A percentile compares a stretch with the other conserved stretches of the same genome.
Conservation (phyloP, 2,113 vertebrate species). For the Oncorhynchus mykiss region DNA sequence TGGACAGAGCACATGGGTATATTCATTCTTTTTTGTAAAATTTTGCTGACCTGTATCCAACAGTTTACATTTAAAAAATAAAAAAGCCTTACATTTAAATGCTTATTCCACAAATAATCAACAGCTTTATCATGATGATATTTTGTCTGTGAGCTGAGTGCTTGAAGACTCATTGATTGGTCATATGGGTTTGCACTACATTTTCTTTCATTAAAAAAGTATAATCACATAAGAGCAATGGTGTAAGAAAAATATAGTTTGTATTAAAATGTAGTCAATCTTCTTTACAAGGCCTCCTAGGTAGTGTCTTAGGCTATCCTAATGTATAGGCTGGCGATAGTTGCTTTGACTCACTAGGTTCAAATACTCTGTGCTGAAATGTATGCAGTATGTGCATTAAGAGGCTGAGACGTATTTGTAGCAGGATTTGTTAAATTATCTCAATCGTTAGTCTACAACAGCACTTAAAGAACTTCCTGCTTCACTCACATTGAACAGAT, state of each 20-base stretch:
- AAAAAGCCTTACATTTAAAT: constrained; percentile 50
- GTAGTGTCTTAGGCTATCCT: no score
- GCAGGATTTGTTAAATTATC: neutral
- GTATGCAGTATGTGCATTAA: neutral
- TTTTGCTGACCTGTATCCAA: constrained; percentile 45
- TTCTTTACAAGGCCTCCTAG: no score
- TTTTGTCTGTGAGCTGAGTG: no score
- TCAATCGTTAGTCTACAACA: neutral
- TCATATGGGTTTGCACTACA: no score
- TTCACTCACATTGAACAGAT: neutral
- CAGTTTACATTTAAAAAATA: constrained; percentile 59
- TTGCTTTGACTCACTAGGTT: neutral
- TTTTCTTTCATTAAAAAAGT: no score
- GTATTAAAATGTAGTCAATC: no score
- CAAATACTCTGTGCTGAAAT: neutral
- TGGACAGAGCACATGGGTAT: constrained; percentile 33
- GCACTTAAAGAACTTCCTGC: neutral
- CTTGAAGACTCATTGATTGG: no score
- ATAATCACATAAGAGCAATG: no score
- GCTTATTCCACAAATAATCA: constrained; percentile 2
- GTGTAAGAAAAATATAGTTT: no score
- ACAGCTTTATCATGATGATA: neutral
- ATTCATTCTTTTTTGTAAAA: constrained; percentile 13
- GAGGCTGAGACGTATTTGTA: neutral
- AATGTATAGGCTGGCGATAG: no score